Evolutionary conservation across 2,888 invertebrate species (phyloP), one percentile per base, ranked within the genome.

Genomic region (Eledone cirrhosa): DNA sequence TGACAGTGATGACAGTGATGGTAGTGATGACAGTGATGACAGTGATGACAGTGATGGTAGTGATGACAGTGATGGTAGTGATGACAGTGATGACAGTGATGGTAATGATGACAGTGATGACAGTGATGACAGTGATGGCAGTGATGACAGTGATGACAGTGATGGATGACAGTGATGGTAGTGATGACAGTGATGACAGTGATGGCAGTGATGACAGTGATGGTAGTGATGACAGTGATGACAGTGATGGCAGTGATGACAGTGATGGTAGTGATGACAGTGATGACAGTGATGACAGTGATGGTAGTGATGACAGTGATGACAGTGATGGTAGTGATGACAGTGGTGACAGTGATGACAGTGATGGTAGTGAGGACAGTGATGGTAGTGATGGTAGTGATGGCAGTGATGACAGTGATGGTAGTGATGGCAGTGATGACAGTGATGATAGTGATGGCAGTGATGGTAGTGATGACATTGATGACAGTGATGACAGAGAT

Each of bases 241-340:
- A n/a, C n/a, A n/a, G n/a, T n/a, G 72, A 24, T 69, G 72, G 72
- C 27, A 69, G 72, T 69, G 72, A 24, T 69, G 72, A 24, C 27
- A 69, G 72, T 69, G 72, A 69, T 69, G 72, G 27, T 24, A 69
- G 72, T 69, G 72, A 69, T 59, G 59, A 59, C n/a, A 59, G 59
- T 59, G n/a, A n/a, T n/a, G n/a, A n/a, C n/a, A 59, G n/a, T 59
- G 59, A 59, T 59, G n/a, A n/a, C n/a, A 59, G n/a, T 59, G 59
- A 59, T 59, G n/a, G 59, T 59, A n/a, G n/a, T 59, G 59, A 59
- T n/a, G 59, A n/a, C n/a, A n/a, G n/a, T 59, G 59, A 59, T n/a
- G n/a, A 16, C n/a, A n/a, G n/a, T 59, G 59, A 59, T 59, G 59
- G 59, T 59, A n/a, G n/a, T 59, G 59, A 59, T 59, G n/a, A n/a